Base-by-base conservation (phyloP, 2,888 invertebrate species). In the Alentia gelatinosa region DNA sequence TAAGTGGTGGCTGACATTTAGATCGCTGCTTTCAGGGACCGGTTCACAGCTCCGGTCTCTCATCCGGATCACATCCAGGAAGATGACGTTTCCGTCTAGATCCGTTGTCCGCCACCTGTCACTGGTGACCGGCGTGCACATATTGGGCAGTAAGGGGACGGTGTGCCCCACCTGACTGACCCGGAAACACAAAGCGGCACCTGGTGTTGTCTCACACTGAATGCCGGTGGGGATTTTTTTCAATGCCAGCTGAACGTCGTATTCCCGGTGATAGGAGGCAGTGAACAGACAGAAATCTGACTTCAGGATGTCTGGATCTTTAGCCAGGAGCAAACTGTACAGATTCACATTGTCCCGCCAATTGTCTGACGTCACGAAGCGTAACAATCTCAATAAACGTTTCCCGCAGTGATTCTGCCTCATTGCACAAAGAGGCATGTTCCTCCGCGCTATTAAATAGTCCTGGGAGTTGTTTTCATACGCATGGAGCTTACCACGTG, bases 391-490 rank as follows among this genome's bases (percentile, higher is more conserved):
- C 83, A 95, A 91, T 91, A 94, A 94, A 90, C 95, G 94, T 75
- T 94, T 94, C 23, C 95, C 95, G 91, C 94, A 94, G 91, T 95
- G 95, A 84, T 95, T 94, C 91, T 94, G 95, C 35, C 95, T 90
- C 15, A 94, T 93, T 1, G 94, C 94, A 94, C 95, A 95, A 23
- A 95, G 93, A 26, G 95, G 95, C 68, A 94, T 93, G 88, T 95
- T 94, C 30, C 93, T 93, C 1, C 94, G 93, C 15, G 94, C 94
- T 75, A 93, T 94, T 91, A 93, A 95, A 89, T 94, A 95, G 91
- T 95, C 95, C 89, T 94, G 94, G 74, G 93, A 94, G 88, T 94
- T 94, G 84, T 94, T 93, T 0, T 94, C 94, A 89, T 94, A 93
- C 0, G 94, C 93, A 68, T 94, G 94, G 0, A 95, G 93, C 47